Base-by-base conservation (phyloP, 2,797 vertebrate species). In the Ambastaia sidthimunki region DNA sequence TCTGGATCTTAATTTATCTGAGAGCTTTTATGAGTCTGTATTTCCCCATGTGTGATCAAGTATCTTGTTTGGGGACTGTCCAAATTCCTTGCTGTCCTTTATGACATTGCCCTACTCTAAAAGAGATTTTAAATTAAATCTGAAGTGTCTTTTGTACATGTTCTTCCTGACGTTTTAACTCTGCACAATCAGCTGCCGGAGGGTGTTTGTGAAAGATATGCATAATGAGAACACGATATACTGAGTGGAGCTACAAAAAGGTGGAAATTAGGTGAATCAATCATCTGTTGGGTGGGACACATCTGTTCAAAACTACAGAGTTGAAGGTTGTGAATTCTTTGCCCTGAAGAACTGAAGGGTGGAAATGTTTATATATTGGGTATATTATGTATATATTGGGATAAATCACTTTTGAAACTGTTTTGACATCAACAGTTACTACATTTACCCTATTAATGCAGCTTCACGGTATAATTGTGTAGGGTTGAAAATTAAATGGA, bases 171-270 rank as follows among this genome's bases (percentile, higher is more conserved):
- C 66, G 62, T 87, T 80, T 84, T 74, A 85, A 84, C 74, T n/a
- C 81, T 25, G 82, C 80, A 28, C 50, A 84, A 81, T 72, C 55
- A 23, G 80, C 73, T n/a, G 87, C 88, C 90, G 47, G 81, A 54
- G 59, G 91, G 81, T 88, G 82, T 85, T 80, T 82, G 48, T 65
- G 78, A 82, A 90, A 87, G 74, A 88, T 82, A 86, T 86, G 78
- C 81, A 86, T 82, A 85, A 89, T 81, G 86, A 85, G 81, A 88
- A 88, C 84, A 89, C 83, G 87, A 80, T 78, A 88, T 90, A 83
- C 86, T 85, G 85, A 85, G 76, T 81, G 73, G 47, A 76, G 82
- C 89, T 87, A 85, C 83, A 82, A 86, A 87, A 85, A 86, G 74
- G 1, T 10, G 34, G 37, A 72, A 67, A 82, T 72, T 60, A 28